Conservation (phyloP, 2,888 invertebrate species). For the Scaptomyza polygonia region DNA sequence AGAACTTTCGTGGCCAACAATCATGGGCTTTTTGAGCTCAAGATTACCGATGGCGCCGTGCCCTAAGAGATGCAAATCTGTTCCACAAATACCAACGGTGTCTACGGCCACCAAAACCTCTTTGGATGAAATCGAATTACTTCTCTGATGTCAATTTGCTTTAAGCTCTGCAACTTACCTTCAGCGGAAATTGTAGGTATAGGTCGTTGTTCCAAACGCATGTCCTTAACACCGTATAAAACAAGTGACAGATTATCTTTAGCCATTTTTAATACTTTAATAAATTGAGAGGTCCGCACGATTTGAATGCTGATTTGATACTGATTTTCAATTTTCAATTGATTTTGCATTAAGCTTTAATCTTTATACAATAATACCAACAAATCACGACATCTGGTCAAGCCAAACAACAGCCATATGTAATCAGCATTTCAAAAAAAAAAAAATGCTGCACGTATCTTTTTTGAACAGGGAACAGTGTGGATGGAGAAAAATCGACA, state of each 20-base stretch:
- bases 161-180: slow-evolving; percentile 81
- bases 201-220: slow-evolving; percentile 91
- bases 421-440: no score
- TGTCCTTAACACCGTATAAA: slow-evolving; percentile 89
- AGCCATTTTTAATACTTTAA: slow-evolving; percentile 63
- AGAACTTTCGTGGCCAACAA: slow-evolving; percentile 97
- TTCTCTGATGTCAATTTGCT: not conserved
- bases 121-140: slow-evolving; percentile 27
- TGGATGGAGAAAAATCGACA: no score
- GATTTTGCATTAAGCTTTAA: not conserved
- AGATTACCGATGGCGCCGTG: slow-evolving; percentile 94
- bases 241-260: slow-evolving; percentile 91
- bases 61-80: slow-evolving; percentile 96
- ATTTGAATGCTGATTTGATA: slow-evolving; percentile 21
- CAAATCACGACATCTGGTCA: no score
- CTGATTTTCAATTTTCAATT: slow-evolving; percentile 25
- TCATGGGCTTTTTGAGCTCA: slow-evolving; percentile 93
- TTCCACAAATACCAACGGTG: slow-evolving; percentile 98
- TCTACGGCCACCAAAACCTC: slow-evolving; percentile 91
- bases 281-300: not conserved
- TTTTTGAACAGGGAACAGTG: no score
- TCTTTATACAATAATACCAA: not conserved
- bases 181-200: slow-evolving; percentile 91
- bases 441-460: no score
- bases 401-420: no score